Percentiles rank a stretch among this genome's conserved stretches.
Conservation (phyloP, 2,888 invertebrate species). For the Chrysodeixis includens region DNA sequence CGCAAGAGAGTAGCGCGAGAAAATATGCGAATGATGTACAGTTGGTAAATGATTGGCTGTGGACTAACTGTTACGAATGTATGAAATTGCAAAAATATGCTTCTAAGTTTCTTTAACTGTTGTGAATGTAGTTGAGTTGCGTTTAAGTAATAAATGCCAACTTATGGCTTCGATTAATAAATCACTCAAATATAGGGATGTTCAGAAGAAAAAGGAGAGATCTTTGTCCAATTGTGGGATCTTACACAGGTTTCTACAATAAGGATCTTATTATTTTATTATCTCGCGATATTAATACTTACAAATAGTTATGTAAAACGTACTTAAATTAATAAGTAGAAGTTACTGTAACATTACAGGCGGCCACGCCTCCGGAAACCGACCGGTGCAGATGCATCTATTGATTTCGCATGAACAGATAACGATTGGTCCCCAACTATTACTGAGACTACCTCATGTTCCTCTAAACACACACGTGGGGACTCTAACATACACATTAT, state of each 20-base stretch:
- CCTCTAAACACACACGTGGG: conserved; percentile 53
- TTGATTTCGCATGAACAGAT: conserved; percentile 63
- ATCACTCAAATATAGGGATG: too few species aligned
- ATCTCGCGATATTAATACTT: neutral
- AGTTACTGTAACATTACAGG: conserved; percentile 43
- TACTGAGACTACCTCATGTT: conserved; percentile 53
- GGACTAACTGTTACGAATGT: neutral
- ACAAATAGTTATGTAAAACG: neutral
- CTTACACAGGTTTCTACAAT: too few species aligned
- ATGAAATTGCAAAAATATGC: neutral
- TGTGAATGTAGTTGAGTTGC: neutral
- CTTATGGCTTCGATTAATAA: too few species aligned
- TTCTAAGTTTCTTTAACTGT: neutral
- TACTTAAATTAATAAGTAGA: conserved; percentile 39
- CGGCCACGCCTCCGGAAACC: conserved; percentile 60
- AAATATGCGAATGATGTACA: conserved; percentile 14
- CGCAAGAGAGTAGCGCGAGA: conserved; percentile 11
- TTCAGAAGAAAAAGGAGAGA: too few species aligned
- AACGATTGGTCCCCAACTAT: conserved; percentile 60
- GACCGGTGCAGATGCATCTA: conserved; percentile 56
- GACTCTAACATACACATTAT: conserved; percentile 25
- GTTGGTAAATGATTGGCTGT: conserved; percentile 1
- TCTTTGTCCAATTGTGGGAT: too few species aligned
- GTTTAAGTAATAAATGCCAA: too few species aligned
- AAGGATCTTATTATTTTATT: too few species aligned